Conservation (phyloP, 2,888 invertebrate genomes). For the Lithophane leautieri region DNA sequence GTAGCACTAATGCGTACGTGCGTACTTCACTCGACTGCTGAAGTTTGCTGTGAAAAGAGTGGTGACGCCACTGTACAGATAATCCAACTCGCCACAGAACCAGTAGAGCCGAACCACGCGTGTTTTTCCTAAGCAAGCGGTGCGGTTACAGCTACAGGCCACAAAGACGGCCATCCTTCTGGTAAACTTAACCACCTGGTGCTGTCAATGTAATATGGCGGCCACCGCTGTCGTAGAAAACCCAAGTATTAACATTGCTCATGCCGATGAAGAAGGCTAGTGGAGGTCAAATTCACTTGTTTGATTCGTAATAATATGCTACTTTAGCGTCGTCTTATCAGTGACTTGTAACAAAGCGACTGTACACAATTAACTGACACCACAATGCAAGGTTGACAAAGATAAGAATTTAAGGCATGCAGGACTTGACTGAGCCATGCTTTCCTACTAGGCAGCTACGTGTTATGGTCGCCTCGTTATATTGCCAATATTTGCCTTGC, state of each 20-base stretch:
- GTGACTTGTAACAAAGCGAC: neutral
- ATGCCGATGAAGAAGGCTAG: neutral
- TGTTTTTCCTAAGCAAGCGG: neutral
- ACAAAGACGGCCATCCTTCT: neutral
- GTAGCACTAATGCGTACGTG: neutral
- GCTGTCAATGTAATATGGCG: neutral
- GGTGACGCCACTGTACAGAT: neutral
- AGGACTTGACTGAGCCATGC: neutral
- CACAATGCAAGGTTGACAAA: neutral
- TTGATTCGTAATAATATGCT: neutral
- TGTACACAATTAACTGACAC: neutral
- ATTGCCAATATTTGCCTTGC: neutral
- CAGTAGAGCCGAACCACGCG: neutral
- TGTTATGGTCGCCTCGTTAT: neutral
- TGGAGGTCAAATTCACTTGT: neutral
- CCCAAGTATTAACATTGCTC: neutral
- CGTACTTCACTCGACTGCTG: neutral
- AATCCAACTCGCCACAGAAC: neutral
- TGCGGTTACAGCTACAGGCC: too few species aligned
- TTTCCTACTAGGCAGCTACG: neutral
- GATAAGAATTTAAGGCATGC: neutral
- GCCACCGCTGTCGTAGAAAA: neutral
- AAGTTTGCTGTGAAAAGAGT: neutral
- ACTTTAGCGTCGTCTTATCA: neutral
- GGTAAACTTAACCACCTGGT: neutral